A percentile compares a stretch with the other conserved stretches of the same genome.
Conservation (phyloP, 2,797 vertebrate genomes). For the Cheirogaleus major region DNA sequence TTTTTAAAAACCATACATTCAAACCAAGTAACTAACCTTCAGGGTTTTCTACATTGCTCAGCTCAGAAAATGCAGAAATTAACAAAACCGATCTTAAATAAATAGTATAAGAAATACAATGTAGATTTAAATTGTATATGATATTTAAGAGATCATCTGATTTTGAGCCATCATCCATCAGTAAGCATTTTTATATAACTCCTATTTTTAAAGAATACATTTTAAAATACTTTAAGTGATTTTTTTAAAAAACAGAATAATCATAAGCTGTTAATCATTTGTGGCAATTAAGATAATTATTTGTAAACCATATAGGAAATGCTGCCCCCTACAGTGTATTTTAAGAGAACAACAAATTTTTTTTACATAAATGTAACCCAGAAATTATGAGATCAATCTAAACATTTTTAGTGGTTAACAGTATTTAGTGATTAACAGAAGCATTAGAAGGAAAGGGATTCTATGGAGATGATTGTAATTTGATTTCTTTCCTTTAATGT, state of each 20-base stretch:
- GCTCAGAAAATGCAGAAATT: neutral
- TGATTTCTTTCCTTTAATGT: neutral
- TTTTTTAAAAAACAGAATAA: slow-evolving; percentile 7
- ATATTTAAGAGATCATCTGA: neutral
- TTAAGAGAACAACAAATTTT: neutral
- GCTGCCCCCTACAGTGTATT: slow-evolving; percentile 9
- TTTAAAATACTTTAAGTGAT: slow-evolving; percentile 4
- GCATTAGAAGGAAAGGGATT: neutral
- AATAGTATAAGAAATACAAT: neutral
- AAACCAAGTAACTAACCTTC: neutral
- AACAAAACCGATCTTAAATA: slow-evolving; percentile 11
- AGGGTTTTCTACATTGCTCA: neutral
- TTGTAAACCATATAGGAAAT: slow-evolving; percentile 28
- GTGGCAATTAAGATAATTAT: slow-evolving; percentile 5
- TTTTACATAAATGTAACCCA: neutral
- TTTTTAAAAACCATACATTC: neutral
- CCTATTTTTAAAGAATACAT: neutral
- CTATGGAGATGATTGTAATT: neutral
- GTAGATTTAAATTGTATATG: neutral
- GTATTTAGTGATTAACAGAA: neutral
- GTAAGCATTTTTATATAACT: neutral
- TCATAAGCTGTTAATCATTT: neutral
- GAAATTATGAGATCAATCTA: neutral
- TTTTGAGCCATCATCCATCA: neutral
- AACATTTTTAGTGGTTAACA: neutral